Percentiles rank a stretch among this genome's conserved stretches.
phyloP scores from a whole-genome alignment of 2,888 invertebrate genomes.

The Petrophora chlorosata region DNA sequence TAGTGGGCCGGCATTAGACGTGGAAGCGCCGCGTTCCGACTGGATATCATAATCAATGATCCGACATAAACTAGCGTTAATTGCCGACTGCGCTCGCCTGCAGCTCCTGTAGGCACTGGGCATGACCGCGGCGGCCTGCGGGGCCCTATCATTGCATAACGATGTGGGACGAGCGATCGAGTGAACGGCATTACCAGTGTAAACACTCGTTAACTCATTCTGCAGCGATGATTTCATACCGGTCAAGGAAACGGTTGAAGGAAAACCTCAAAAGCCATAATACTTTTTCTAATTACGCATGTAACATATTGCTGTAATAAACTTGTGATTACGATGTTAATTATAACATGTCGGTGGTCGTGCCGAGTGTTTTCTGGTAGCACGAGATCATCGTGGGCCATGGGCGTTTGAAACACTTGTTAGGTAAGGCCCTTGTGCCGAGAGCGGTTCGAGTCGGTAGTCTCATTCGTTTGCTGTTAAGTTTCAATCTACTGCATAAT shows the following conservation, averaged over 20 bases:
- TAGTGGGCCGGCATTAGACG: constrained; percentile 56
- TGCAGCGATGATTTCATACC: constrained; percentile 71
- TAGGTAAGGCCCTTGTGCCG: constrained; percentile 52
- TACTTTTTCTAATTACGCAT: constrained; percentile 42
- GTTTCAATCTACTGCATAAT: constrained; percentile 41
- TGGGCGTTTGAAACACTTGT: constrained; percentile 55
- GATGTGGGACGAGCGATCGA: constrained; percentile 58
- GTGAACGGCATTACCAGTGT: constrained; percentile 67
- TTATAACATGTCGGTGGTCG: constrained; percentile 39
- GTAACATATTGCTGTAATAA: constrained; percentile 41
- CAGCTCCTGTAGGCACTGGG: constrained; percentile 57
- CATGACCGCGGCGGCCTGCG: constrained; percentile 42
- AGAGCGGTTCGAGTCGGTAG: constrained; percentile 33
- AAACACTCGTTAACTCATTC: constrained; percentile 63
- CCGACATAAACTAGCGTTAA: constrained; percentile 51
- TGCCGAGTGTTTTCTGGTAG: constrained; percentile 38
- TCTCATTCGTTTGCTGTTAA: constrained; percentile 50
- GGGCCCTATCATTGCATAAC: constrained; percentile 59
- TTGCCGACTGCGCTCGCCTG: constrained; percentile 42
- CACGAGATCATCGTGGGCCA: constrained; percentile 48
- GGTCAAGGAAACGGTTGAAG: constrained; percentile 71
- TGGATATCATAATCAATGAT: constrained; percentile 59
- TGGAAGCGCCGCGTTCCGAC: constrained; percentile 44
- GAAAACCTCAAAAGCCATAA: constrained; percentile 54
- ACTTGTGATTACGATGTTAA: constrained; percentile 41